Percentiles rank a stretch among this genome's conserved stretches.
These are phyloP conservation scores for Oligia fasciuncula DNA, from an alignment of 2,888 invertebrate genomes.

Conservation along the genomic window DNA sequence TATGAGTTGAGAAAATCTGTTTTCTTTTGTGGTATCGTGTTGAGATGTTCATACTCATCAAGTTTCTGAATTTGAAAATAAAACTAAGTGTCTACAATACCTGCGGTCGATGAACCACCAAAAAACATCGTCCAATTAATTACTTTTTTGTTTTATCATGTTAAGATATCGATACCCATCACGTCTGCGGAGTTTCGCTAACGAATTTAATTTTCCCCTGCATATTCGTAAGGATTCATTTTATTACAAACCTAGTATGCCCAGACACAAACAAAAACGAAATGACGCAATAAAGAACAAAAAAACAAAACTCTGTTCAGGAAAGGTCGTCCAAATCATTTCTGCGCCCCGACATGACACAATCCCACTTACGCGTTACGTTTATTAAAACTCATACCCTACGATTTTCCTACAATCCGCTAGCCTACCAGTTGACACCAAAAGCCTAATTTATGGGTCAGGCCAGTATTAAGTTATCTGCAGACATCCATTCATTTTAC, in stretches of 20 bases:
- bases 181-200: no score
- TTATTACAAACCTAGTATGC: not conserved
- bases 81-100: no score
- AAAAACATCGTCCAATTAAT: no score
- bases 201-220: no score
- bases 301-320: no score
- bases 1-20: no score
- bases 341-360: not conserved
- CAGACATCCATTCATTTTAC: conserved; percentile 43
- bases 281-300: not conserved
- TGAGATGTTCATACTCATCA: no score
- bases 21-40: no score
- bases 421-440: conserved; percentile 31
- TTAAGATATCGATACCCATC: no score
- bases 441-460: conserved; percentile 42
- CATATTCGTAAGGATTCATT: not conserved
- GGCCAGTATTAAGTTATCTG: conserved; percentile 48
- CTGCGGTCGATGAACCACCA: no score
- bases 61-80: no score
- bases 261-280: not conserved
- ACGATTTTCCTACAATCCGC: conserved; percentile 25
- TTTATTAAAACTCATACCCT: conserved; percentile 26
- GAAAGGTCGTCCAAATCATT: not conserved
- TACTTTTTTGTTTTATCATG: no score
- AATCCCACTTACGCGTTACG: not conserved